A percentile compares a stretch with the other conserved stretches of the same genome.
Evolutionary conservation across 2,888 invertebrate genomes (phyloP).

Genomic region (Mesorhabditis sp.): DNA sequence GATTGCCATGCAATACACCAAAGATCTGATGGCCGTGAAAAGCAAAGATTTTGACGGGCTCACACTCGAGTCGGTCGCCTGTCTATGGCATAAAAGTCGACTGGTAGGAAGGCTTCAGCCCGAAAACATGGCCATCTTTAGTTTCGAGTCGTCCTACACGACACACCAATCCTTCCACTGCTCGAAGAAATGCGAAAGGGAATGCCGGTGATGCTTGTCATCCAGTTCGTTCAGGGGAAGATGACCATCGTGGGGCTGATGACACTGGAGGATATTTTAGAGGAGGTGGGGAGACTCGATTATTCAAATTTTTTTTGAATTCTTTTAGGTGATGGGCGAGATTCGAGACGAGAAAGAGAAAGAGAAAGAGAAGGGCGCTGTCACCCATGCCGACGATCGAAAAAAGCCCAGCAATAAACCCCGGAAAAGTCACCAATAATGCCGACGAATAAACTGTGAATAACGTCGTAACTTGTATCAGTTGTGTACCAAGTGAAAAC

Average conservation of each 20-base stretch:
- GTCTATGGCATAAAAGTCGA: constrained; percentile 1
- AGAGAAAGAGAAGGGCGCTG: background rate
- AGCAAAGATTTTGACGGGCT: background rate
- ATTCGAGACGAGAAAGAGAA: background rate
- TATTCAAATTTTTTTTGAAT: background rate
- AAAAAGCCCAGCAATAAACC: no score
- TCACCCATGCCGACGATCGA: no score
- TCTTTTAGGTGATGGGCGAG: constrained; percentile 1
- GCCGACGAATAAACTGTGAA: no score
- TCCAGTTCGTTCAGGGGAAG: background rate
- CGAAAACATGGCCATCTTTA: background rate
- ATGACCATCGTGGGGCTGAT: background rate
- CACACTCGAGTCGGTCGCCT: background rate
- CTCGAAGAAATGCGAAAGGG: constrained; percentile 1
- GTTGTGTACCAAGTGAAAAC: no score
- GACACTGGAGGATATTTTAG: constrained; percentile 4
- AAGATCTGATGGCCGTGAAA: background rate
- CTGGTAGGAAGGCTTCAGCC: background rate
- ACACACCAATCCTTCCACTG: background rate
- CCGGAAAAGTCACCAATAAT: no score
- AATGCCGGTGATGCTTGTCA: background rate
- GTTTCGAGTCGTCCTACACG: background rate
- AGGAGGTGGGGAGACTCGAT: background rate
- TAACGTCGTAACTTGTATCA: no score
- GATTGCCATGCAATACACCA: background rate